Evolutionary conservation across 1,140 invertebrate genomes (phyloP).

Genomic region (Archivesica marissinica): DNA sequence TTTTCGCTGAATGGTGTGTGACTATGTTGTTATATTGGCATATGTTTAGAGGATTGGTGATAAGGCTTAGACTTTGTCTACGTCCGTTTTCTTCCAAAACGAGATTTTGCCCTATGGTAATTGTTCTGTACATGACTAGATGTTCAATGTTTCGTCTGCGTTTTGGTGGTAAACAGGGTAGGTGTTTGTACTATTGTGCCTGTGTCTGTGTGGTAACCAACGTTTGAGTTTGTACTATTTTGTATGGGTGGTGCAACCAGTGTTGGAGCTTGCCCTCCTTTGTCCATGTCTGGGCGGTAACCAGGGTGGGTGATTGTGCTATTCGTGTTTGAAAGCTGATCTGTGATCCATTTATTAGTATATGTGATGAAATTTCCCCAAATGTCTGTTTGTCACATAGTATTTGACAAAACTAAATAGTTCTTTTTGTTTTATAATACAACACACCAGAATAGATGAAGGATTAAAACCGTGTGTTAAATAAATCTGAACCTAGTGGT

Average conservation of each 20-base stretch:
- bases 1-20: slow-evolving; percentile 1
- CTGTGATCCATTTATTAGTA: no score
- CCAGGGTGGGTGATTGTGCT: not conserved
- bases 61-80: not conserved
- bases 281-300: not conserved
- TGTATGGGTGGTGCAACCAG: no score
- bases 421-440: no score
- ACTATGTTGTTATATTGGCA: not conserved
- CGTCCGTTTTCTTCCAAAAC: not conserved
- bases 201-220: not conserved
- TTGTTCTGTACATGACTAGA: slow-evolving; percentile 20
- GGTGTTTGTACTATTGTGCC: no score
- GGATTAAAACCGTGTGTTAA: no score
- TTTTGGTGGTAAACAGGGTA: not conserved
- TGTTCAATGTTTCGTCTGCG: slow-evolving; percentile 4
- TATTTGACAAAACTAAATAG: no score
- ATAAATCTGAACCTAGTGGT: no score
- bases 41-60: not conserved
- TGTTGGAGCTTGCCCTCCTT: no score
- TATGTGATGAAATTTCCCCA: no score
- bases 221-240: no score
- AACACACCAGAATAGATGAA: no score
- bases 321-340: slow-evolving; percentile 27
- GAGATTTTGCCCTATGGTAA: not conserved
- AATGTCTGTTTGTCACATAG: no score